Evolutionary conservation across 2,113 vertebrate species (phyloP).

Genomic region (Fulica atra): DNA sequence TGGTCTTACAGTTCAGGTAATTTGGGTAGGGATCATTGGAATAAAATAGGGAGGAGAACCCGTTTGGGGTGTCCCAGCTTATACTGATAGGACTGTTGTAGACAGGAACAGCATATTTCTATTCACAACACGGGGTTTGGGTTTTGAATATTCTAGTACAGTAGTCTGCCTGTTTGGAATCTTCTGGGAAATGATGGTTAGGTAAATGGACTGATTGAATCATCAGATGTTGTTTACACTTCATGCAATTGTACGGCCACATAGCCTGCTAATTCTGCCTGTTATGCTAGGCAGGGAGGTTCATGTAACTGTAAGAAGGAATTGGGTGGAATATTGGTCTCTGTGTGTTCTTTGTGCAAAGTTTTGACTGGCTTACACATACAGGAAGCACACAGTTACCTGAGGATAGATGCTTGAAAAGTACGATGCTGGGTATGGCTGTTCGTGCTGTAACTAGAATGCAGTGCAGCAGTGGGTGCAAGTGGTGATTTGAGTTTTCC

Average conservation of each 20-base stretch:
- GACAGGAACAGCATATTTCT: too few relatives aligned
- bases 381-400: not conserved
- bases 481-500: not conserved
- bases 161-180: accelerated
- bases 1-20: not conserved
- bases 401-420: not conserved
- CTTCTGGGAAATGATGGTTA: not conserved
- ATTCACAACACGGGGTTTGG: accelerated
- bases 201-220: not conserved
- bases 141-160: not conserved
- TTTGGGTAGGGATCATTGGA: accelerated
- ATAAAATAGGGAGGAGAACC: not conserved
- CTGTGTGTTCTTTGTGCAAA: not conserved
- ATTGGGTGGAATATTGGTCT: not conserved
- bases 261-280: not conserved
- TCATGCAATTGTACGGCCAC: not conserved
- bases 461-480: not conserved
- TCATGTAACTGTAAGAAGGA: not conserved
- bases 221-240: not conserved
- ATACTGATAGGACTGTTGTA: accelerated
- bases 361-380: not conserved
- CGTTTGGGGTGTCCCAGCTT: accelerated
- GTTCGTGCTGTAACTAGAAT: not conserved
- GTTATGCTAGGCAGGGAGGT: not conserved
- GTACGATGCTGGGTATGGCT: not conserved